phyloP scores from a whole-genome alignment of 2,113 vertebrate genomes.

The Mola mola region DNA sequence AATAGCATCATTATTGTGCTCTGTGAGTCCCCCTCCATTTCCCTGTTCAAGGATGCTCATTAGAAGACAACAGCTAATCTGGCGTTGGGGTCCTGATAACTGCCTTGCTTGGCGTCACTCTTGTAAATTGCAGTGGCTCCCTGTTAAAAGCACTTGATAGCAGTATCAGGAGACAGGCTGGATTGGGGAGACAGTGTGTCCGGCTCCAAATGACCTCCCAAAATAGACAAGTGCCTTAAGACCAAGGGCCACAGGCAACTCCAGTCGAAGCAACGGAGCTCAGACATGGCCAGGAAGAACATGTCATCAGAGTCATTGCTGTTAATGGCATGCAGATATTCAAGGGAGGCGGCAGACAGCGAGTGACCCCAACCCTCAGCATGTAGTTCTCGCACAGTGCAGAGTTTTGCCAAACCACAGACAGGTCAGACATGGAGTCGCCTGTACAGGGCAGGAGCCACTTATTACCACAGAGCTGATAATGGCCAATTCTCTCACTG shows the following conservation, averaged over 20 bases:
- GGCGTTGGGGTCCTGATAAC: conserved; percentile 81
- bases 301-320: conserved; percentile 85
- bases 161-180: conserved; percentile 87
- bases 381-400: conserved; percentile 3
- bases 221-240: conserved; percentile 81
- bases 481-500: conserved; percentile 60
- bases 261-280: conserved; percentile 60
- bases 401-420: too few species aligned
- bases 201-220: conserved; percentile 83
- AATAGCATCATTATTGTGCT: conserved; percentile 65
- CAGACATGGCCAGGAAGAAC: conserved; percentile 83
- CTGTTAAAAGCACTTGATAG: conserved; percentile 85
- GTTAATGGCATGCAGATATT: conserved; percentile 81
- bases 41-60: conserved; percentile 80
- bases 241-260: conserved; percentile 65
- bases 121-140: conserved; percentile 85
- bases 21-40: conserved; percentile 50
- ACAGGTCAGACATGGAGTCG: conserved; percentile 70
- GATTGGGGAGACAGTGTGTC: conserved; percentile 79
- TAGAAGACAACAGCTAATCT: conserved; percentile 84
- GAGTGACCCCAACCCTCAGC: conserved; percentile 62
- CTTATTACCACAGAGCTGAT: conserved; percentile 68
- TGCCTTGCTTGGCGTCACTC: conserved; percentile 86
- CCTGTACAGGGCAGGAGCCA: conserved; percentile 68
- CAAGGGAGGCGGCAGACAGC: conserved; percentile 75